Evolutionary conservation across 2,797 vertebrate species (phyloP).

Genomic region (Caiman crocodilus): DNA sequence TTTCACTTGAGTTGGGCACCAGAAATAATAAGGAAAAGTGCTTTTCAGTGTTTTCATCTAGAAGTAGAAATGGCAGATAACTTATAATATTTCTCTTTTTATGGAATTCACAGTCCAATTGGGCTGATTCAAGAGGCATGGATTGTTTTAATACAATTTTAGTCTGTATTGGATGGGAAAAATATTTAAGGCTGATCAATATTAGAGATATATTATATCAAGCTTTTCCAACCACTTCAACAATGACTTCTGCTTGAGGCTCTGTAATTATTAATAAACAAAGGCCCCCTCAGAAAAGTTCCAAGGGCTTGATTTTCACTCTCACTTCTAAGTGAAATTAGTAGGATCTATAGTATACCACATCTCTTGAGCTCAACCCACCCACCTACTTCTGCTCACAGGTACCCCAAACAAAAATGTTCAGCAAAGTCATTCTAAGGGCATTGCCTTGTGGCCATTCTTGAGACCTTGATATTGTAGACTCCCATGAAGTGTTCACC

Average conservation of each 20-base stretch:
- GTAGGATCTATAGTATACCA: not conserved
- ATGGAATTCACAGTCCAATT: not conserved
- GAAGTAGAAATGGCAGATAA: not conserved
- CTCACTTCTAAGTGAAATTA: not conserved
- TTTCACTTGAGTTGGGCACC: not conserved
- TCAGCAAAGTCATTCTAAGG: no score
- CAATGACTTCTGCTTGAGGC: not conserved
- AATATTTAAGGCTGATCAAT: not conserved
- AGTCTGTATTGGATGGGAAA: not conserved
- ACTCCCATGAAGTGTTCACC: not conserved
- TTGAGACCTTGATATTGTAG: not conserved
- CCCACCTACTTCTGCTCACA: no score
- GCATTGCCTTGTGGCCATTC: not conserved
- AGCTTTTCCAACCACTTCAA: not conserved
- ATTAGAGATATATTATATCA: not conserved
- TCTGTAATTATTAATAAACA: not conserved
- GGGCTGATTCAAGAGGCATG: not conserved
- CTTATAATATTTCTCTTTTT: not conserved
- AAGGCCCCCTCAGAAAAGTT: not conserved
- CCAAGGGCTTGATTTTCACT: not conserved
- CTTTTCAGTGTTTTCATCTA: not conserved
- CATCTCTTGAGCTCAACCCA: no score
- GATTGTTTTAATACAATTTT: rapidly evolving
- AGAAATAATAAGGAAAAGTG: not conserved
- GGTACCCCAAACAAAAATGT: no score